These are phyloP conservation scores for zebrafish (Danio rerio) DNA, from an alignment of 2,113 vertebrate species.

Conservation along the genomic window DNA sequence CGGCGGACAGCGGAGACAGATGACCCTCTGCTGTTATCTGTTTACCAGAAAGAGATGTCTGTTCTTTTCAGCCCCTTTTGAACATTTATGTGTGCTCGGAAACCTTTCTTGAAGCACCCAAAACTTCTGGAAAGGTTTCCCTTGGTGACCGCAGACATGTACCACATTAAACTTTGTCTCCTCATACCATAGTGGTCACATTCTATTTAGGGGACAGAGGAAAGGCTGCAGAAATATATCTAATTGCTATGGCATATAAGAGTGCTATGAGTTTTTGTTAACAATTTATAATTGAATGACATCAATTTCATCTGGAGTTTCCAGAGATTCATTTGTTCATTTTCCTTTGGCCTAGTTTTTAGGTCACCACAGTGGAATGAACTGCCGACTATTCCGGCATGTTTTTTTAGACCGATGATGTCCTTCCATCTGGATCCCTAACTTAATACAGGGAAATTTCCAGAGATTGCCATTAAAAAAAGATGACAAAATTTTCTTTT, in stretches of 20 bases:
- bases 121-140: constrained; percentile 11
- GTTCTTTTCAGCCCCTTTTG: constrained; percentile 11
- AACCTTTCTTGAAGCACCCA: background rate
- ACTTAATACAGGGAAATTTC: too few relatives aligned
- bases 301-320: too few relatives aligned
- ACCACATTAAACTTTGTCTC: background rate
- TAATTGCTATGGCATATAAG: background rate
- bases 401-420: too few relatives aligned
- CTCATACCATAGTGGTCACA: background rate
- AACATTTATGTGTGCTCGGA: background rate
- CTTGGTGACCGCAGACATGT: background rate
- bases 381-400: too few relatives aligned
- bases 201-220: background rate
- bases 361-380: too few relatives aligned
- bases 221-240: background rate
- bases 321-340: too few relatives aligned
- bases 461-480: too few relatives aligned
- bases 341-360: too few relatives aligned
- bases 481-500: too few relatives aligned
- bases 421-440: too few relatives aligned
- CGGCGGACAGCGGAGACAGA: constrained; percentile 17
- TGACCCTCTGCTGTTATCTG: constrained; percentile 17
- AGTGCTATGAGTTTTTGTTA: too few relatives aligned
- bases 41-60: constrained; percentile 24
- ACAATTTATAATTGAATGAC: too few relatives aligned